These are phyloP conservation scores for Nycticryphes semicollaris DNA, from an alignment of 2,113 vertebrate species.

Conservation along the genomic window DNA sequence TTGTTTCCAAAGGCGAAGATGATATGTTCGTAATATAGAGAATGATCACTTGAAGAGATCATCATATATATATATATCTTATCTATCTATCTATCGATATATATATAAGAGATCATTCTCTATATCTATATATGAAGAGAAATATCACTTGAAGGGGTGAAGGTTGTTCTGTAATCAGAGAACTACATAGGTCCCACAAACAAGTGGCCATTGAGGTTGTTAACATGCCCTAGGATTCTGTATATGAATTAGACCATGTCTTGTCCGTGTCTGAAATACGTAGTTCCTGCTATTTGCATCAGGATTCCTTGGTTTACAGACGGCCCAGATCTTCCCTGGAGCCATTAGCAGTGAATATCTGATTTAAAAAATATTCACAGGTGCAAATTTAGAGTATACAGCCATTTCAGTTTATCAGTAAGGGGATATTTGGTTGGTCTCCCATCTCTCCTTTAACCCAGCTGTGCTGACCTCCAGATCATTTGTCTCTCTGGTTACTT, in stretches of 20 bases:
- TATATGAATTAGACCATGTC: neutral
- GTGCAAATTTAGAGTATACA: neutral
- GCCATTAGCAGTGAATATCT: neutral
- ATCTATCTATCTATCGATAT: no score
- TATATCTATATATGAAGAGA: no score
- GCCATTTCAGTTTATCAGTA: neutral
- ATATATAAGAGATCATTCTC: no score
- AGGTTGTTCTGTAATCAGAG: neutral
- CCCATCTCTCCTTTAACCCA: neutral
- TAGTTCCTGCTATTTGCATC: neutral
- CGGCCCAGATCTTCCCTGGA: neutral
- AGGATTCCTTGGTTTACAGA: neutral
- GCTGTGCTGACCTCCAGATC: neutral
- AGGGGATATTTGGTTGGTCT: neutral
- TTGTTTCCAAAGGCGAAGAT: neutral
- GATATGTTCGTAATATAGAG: neutral
- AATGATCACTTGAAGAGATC: neutral
- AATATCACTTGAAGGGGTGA: neutral
- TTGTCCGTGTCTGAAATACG: neutral
- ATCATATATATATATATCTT: no score
- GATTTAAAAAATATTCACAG: neutral
- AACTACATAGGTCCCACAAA: neutral
- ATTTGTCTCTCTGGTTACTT: neutral
- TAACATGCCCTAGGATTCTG: neutral
- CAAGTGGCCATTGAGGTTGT: neutral